phyloP scores from a whole-genome alignment of 2,113 vertebrate genomes.

The Mirounga angustirostris region DNA sequence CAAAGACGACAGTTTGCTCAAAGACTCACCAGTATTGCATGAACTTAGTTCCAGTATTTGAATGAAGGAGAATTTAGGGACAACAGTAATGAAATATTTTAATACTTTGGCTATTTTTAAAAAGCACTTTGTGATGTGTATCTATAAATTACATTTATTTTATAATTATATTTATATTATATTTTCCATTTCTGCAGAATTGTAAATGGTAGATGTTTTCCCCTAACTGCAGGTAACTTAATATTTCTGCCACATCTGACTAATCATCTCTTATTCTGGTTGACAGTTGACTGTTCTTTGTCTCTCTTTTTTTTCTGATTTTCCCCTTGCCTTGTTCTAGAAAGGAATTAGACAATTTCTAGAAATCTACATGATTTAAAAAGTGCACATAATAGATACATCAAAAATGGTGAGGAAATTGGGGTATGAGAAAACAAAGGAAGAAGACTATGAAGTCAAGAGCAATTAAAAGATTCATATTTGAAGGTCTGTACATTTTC shows the following conservation, averaged over 20 bases:
- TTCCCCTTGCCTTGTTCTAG: neutral
- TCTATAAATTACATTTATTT: neutral
- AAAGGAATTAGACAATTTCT: constrained; percentile 36
- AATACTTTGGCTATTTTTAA: constrained; percentile 34
- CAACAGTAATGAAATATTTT: neutral
- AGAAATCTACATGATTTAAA: constrained; percentile 21
- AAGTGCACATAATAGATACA: neutral
- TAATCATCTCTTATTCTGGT: constrained; percentile 10
- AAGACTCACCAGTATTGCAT: neutral
- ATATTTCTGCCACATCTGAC: constrained; percentile 40
- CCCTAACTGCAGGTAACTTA: constrained; percentile 20
- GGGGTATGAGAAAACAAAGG: neutral
- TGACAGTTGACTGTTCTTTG: neutral
- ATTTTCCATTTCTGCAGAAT: constrained; percentile 41
- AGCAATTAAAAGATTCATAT: neutral
- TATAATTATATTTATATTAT: constrained; percentile 30
- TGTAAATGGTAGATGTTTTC: constrained; percentile 4
- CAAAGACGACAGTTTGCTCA: neutral
- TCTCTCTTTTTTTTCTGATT: constrained; percentile 37
- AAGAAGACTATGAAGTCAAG: neutral
- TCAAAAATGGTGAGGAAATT: constrained; percentile 31
- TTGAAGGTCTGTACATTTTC: neutral
- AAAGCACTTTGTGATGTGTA: neutral
- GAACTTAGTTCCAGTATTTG: constrained; percentile 12
- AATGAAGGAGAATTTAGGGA: neutral